Conservation (phyloP, 2,888 invertebrate genomes). For the Pteria penguin region DNA sequence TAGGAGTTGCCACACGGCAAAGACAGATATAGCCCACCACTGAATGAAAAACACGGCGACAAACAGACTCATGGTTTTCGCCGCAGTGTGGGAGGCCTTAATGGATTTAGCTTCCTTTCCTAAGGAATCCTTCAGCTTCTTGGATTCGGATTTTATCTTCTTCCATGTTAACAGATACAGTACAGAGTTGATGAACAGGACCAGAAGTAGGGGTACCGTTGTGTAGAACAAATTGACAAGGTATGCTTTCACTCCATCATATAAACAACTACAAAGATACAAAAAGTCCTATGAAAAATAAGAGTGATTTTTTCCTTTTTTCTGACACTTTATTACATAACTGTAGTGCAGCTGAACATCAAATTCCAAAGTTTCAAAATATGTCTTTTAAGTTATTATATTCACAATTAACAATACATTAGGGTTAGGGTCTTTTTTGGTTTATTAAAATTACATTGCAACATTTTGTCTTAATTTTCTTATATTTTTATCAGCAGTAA, state of each 20-base stretch:
- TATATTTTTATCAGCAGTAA: no score
- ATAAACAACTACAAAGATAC: constrained; percentile 53
- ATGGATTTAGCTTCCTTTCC: constrained; percentile 36
- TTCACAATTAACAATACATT: no score
- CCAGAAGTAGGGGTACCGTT: constrained; percentile 45
- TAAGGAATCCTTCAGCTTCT: constrained; percentile 23
- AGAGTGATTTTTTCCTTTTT: no score
- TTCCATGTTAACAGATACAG: constrained; percentile 56
- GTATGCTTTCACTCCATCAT: constrained; percentile 52
- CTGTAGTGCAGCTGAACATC: no score
- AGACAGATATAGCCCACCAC: constrained; percentile 56
- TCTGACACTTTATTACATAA: no score
- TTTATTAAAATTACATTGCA: no score
- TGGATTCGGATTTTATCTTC: constrained; percentile 41
- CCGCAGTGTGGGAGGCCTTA: constrained; percentile 51
- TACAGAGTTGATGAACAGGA: constrained; percentile 48
- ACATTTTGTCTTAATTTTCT: no score
- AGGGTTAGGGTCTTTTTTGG: no score
- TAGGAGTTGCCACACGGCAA: constrained; percentile 48
- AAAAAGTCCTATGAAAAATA: background rate
- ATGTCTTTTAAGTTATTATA: no score
- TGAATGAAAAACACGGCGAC: constrained; percentile 56
- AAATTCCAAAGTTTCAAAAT: no score
- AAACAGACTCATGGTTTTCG: constrained; percentile 55
- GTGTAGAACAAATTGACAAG: constrained; percentile 53